Conservation (phyloP, 2,113 vertebrate species). For the Pongo pygmaeus region DNA sequence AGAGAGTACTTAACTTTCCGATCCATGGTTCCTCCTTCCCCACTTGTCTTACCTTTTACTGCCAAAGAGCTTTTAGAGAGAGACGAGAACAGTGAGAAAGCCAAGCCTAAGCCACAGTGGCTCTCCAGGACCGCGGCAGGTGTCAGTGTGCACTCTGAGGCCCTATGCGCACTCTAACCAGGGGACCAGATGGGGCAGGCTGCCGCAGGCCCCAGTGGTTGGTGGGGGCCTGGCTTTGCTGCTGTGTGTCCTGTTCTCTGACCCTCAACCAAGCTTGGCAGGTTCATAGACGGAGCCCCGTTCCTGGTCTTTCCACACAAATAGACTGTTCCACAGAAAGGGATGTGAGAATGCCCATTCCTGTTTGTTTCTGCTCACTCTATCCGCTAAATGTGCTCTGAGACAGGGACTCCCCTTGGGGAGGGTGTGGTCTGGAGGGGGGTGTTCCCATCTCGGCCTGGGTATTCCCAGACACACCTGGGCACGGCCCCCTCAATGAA, state of each 20-base stretch:
- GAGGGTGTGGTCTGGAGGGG: too few relatives aligned
- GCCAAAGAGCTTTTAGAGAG: neutral
- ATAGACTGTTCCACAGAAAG: neutral
- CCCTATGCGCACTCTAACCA: neutral
- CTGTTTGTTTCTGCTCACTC: neutral
- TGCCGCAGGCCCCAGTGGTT: neutral
- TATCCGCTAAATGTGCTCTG: accelerated
- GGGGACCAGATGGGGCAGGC: neutral
- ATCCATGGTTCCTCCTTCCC: neutral
- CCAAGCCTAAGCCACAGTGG: neutral
- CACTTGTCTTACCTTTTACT: neutral
- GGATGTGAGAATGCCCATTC: accelerated
- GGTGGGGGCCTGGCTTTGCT: accelerated
- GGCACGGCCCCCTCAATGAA: too few relatives aligned
- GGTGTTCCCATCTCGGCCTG: too few relatives aligned
- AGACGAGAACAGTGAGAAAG: neutral
- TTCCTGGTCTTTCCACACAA: neutral
- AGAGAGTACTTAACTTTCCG: neutral
- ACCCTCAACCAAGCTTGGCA: neutral
- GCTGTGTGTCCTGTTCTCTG: neutral
- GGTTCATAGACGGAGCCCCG: accelerated
- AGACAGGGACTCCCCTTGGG: neutral
- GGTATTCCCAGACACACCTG: neutral
- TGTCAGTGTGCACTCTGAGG: too few relatives aligned
- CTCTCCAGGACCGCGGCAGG: neutral